Base-by-base conservation (phyloP, 2,888 invertebrate species). In the Stramonita haemastoma region DNA sequence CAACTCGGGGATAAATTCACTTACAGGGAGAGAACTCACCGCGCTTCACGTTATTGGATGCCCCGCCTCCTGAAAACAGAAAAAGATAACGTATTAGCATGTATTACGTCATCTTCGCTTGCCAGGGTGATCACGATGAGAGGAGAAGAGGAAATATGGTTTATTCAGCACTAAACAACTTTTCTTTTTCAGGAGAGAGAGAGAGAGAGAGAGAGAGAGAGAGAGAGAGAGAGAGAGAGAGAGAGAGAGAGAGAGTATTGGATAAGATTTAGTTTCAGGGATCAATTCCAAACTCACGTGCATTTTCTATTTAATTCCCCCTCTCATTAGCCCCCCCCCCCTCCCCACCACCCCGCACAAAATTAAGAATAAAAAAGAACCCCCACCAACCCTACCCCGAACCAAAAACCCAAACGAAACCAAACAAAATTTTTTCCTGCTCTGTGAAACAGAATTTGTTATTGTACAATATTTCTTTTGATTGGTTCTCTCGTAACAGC, bases 11-110 rank as follows among this genome's bases (percentile, higher is more conserved):
- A 66, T 66, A 66, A 79, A 15, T 34, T 60, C 83, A 83, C 81
- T 83, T 88, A 83, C 83, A 57, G 60, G 88, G 29, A 57, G 26
- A 57, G 79, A 79, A 88, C 83, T 88, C 88, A 88, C 88, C 88
- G 66, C 88, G 88, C 70, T 83, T 83, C 34, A 88, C 83, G 83
- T 70, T 73, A 46, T 73, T 87, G 22, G 73, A 87, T 46, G 29
- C 19, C 29, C 86, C 86, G 0, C 66, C 66, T 57, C 34, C 34
- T 79, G 77, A 32, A 60, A 22, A 60, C 4, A 79, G 19, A 32
- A 19, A 79, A 32, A 79, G 73, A 73, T 11, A n/a, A 66, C 66
- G 26, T 66, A 22, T 26, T 22, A 22, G 26, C 66, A 2, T 66
- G 26, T 22, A 66, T 66, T 66, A 66, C 26, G 66, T 66, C 17